Conservation (phyloP, 2,888 invertebrate species). For the Lamellibrachia columna region DNA sequence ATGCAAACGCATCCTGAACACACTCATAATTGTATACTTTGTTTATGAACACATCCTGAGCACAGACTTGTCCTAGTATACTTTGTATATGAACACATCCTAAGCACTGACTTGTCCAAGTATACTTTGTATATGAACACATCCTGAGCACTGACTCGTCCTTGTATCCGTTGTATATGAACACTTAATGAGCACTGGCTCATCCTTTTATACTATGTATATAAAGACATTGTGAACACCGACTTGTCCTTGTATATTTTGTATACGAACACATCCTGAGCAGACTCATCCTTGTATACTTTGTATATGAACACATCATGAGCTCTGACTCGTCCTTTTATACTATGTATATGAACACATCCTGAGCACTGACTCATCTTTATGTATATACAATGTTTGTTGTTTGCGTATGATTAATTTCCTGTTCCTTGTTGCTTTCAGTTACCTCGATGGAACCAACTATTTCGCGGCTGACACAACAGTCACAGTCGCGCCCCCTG, state of each 20-base stretch:
- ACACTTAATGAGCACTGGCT: background rate
- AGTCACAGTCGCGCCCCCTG: conserved; percentile 1
- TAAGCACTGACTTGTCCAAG: too few relatives aligned
- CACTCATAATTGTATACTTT: background rate
- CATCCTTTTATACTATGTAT: background rate
- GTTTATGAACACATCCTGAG: too few relatives aligned
- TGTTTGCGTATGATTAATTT: background rate
- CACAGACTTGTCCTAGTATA: background rate
- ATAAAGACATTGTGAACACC: too few relatives aligned
- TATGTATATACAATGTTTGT: background rate
- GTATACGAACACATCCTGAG: background rate
- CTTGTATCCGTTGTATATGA: background rate
- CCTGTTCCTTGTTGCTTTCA: background rate
- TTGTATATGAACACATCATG: background rate
- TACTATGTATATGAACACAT: background rate
- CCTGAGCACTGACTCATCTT: background rate
- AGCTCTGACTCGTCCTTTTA: background rate
- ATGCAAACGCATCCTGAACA: background rate
- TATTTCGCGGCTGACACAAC: background rate
- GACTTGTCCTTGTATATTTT: background rate
- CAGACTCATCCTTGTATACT: background rate
- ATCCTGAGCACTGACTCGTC: background rate
- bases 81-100: background rate
- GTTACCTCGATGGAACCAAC: background rate
- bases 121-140: background rate